phyloP scores from a whole-genome alignment of 2,888 invertebrate species.

The Entomobrya proxima region DNA sequence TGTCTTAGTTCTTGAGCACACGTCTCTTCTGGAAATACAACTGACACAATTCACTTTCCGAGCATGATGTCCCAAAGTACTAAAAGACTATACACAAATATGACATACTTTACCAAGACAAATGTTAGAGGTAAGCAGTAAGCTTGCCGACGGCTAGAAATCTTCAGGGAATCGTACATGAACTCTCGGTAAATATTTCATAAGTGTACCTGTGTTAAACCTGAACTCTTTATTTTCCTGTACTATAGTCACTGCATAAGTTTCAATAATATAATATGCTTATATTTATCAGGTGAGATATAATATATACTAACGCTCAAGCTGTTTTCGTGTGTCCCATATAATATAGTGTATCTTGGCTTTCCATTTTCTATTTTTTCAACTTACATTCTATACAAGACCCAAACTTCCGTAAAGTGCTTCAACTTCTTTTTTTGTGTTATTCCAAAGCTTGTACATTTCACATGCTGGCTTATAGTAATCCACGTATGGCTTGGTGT shows the following conservation, averaged over 20 bases:
- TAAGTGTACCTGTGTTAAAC: not conserved
- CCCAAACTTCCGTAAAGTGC: not conserved
- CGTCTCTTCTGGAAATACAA: no score
- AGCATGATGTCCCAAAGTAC: no score
- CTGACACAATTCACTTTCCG: no score
- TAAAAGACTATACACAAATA: no score
- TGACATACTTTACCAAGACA: conserved; percentile 28
- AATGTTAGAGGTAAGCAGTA: conserved; percentile 23
- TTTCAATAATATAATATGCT: not conserved
- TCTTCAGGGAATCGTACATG: conserved; percentile 3
- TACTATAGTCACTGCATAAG: no score
- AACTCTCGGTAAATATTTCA: conserved; percentile 16
- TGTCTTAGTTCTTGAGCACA: no score
- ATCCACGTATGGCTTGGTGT: not conserved
- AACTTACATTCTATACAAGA: not conserved
- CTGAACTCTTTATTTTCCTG: not conserved
- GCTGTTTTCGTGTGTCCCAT: no score
- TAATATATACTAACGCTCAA: not conserved
- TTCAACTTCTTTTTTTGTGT: no score
- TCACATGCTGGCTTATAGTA: not conserved
- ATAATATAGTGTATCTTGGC: not conserved
- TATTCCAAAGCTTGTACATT: no score
- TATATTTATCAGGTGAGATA: not conserved
- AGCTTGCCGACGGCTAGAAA: conserved; percentile 15
- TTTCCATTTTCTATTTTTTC: not conserved